These are phyloP conservation scores for Rhadinocentrus ornatus DNA, from an alignment of 2,797 vertebrate genomes.

Conservation along the genomic window DNA sequence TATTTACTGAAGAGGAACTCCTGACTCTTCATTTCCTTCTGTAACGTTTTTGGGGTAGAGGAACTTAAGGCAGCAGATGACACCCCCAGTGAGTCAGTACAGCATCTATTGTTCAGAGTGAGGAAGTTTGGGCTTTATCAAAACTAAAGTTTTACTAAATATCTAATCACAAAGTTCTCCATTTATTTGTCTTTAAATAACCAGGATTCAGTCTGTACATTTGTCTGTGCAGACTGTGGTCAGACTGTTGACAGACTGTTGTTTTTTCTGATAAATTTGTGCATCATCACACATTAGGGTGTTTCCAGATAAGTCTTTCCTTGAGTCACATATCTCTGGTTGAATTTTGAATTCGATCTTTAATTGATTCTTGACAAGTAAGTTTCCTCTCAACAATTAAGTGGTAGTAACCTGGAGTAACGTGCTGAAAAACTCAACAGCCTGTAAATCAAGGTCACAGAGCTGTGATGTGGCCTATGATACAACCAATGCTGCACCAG, in stretches of 20 bases:
- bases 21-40: conserved; percentile 21
- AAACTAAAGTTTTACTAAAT: conserved; percentile 3
- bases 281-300: neutral
- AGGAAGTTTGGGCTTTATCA: conserved; percentile 33
- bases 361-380: no score
- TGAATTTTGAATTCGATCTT: neutral
- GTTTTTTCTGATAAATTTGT: conserved; percentile 11
- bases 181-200: conserved; percentile 37
- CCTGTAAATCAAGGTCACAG: no score
- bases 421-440: no score
- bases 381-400: no score
- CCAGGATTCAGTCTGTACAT: conserved; percentile 7
- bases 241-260: conserved; percentile 41
- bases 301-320: conserved; percentile 15
- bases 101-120: conserved; percentile 9
- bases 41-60: conserved; percentile 7
- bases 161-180: conserved; percentile 25
- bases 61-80: conserved; percentile 40
- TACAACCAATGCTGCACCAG: no score
- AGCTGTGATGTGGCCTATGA: no score
- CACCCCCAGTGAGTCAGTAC: conserved; percentile 46
- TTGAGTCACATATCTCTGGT: neutral
- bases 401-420: no score
- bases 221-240: conserved; percentile 26
- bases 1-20: conserved; percentile 45